Evolutionary conservation across 2,113 vertebrate species (phyloP).

Genomic region (Ovis aries): DNA sequence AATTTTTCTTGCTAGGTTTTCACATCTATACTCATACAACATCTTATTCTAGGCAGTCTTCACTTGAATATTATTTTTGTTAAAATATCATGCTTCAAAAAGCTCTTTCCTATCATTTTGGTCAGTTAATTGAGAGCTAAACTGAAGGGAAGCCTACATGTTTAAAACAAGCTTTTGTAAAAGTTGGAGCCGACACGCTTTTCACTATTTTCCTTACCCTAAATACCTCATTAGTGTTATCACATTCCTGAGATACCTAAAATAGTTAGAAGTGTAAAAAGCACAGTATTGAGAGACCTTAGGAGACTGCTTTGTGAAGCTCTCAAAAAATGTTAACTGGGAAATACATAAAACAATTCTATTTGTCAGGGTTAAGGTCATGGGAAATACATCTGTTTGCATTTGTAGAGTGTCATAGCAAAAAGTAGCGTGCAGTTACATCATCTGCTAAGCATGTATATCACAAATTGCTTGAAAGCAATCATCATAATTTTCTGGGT

Average conservation of each 20-base stretch:
- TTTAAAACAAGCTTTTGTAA: slow-evolving; percentile 20
- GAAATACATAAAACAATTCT: slow-evolving; percentile 39
- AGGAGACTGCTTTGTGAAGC: slow-evolving; percentile 4
- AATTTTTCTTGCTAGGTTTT: slow-evolving; percentile 13
- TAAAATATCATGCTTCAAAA: background rate
- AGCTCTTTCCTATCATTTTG: background rate
- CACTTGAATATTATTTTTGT: background rate
- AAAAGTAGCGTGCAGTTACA: slow-evolving; percentile 41
- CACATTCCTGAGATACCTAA: slow-evolving; percentile 45
- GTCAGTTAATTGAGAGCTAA: background rate
- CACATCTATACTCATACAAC: background rate
- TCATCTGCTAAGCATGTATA: slow-evolving; percentile 61
- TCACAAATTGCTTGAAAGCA: slow-evolving; percentile 59
- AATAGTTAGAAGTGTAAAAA: slow-evolving; percentile 33
- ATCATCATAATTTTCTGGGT: slow-evolving; percentile 6
- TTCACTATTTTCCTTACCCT: slow-evolving; percentile 21
- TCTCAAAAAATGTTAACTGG: slow-evolving; percentile 20
- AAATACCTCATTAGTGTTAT: slow-evolving; percentile 28
- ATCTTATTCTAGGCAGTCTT: background rate
- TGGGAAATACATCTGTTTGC: slow-evolving; percentile 72
- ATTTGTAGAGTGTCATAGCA: slow-evolving; percentile 61
- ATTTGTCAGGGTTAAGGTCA: slow-evolving; percentile 53
- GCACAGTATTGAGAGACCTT: background rate
- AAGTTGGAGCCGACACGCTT: background rate
- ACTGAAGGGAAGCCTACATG: background rate